Percentiles rank a stretch among this genome's conserved stretches.
phyloP scores from a whole-genome alignment of 2,888 invertebrate genomes.

The Xestia sexstrigata region DNA sequence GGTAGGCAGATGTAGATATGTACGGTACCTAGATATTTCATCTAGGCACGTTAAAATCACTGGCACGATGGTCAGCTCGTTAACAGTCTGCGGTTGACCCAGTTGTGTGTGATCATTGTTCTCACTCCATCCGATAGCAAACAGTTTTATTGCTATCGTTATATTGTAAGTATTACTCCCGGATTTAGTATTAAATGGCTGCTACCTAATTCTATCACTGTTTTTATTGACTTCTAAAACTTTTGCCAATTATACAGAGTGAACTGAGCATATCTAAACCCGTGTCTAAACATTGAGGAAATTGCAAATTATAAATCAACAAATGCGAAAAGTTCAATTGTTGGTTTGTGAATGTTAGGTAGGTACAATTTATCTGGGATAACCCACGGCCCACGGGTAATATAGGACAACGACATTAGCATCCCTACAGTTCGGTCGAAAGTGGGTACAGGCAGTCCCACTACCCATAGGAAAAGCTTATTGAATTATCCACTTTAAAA shows the following conservation, averaged over 20 bases:
- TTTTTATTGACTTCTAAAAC: constrained; percentile 31
- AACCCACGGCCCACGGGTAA: no score
- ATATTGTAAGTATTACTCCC: constrained; percentile 38
- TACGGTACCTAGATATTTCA: constrained; percentile 11
- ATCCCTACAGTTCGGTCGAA: neutral
- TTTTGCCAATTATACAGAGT: constrained; percentile 10
- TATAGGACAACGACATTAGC: neutral
- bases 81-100: constrained; percentile 64
- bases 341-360: neutral
- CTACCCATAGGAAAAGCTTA: neutral
- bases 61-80: constrained; percentile 53
- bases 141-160: constrained; percentile 56
- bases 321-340: constrained; percentile 2
- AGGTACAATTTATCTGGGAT: neutral
- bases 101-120: constrained; percentile 58
- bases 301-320: constrained; percentile 24
- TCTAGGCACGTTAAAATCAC: constrained; percentile 53
- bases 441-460: neutral
- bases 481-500: neutral
- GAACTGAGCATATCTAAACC: neutral
- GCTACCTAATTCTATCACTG: constrained; percentile 6
- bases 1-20: neutral
- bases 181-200: constrained; percentile 24
- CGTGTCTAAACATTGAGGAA: constrained; percentile 1
- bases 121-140: constrained; percentile 49